A percentile compares a stretch with the other conserved stretches of the same genome.
These are phyloP conservation scores for Acanthurus tractus DNA, from an alignment of 2,797 vertebrate genomes.

Conservation along the genomic window DNA sequence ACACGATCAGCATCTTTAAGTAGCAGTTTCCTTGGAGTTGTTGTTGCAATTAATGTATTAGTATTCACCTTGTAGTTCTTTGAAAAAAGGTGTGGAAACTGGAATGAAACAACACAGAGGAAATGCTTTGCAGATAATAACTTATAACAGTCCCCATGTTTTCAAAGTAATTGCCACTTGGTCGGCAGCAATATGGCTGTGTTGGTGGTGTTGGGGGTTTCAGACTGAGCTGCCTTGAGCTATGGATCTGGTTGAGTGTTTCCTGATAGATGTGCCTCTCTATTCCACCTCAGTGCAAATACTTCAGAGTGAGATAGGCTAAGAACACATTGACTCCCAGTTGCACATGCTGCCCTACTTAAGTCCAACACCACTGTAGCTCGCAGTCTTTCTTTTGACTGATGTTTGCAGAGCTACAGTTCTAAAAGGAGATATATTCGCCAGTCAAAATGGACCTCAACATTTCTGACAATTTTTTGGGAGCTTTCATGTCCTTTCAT, in stretches of 20 bases:
- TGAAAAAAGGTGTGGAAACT: constrained; percentile 2
- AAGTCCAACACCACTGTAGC: constrained; percentile 54
- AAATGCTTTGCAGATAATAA: background rate
- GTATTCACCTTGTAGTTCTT: constrained; percentile 10
- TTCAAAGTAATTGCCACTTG: constrained; percentile 31
- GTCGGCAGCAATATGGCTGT: constrained; percentile 36
- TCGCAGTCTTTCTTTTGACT: constrained; percentile 55
- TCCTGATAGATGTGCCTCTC: constrained; percentile 77
- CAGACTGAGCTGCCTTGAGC: constrained; percentile 65
- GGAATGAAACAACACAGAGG: background rate
- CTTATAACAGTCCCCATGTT: constrained; percentile 7
- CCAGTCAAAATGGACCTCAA: constrained; percentile 44
- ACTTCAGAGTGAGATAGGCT: constrained; percentile 69
- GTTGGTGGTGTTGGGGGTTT: constrained; percentile 57
- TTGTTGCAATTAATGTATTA: constrained; percentile 5
- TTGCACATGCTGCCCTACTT: constrained; percentile 76
- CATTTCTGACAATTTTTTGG: constrained; percentile 37
- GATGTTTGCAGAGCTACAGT: constrained; percentile 36
- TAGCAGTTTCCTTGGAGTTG: constrained; percentile 13
- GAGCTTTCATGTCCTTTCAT: constrained; percentile 56
- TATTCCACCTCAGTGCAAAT: constrained; percentile 67
- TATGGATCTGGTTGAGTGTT: constrained; percentile 70
- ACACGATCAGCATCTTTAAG: constrained; percentile 9
- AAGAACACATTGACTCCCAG: constrained; percentile 77
- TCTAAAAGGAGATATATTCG: constrained; percentile 31